Evolutionary conservation across 2,797 vertebrate species (phyloP).

Genomic region (Phrynocephalus forsythii): DNA sequence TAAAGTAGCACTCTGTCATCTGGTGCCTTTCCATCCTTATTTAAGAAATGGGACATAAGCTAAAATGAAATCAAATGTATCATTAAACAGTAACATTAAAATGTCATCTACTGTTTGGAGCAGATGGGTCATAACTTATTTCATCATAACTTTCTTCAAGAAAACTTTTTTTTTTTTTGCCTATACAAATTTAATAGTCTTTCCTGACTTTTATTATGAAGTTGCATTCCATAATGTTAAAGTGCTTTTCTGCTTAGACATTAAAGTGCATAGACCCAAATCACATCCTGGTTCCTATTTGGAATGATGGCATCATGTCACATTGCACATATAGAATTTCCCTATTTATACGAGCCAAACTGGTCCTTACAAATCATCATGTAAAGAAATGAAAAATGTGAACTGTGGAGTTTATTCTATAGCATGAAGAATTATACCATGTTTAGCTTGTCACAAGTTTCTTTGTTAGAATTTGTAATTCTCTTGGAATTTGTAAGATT

Average conservation of each 20-base stretch:
- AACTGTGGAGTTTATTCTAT: background rate
- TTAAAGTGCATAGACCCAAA: background rate
- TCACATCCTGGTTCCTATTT: background rate
- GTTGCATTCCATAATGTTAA: constrained; percentile 47
- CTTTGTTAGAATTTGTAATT: background rate
- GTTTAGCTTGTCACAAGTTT: background rate
- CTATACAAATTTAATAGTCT: constrained; percentile 47
- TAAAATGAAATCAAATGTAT: constrained; percentile 70
- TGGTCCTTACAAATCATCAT: background rate
- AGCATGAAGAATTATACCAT: background rate
- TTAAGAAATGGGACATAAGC: constrained; percentile 56
- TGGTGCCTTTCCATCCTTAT: constrained; percentile 55
- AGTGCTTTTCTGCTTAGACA: constrained; percentile 2
- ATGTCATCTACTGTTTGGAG: constrained; percentile 63
- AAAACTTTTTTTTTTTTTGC: constrained; percentile 44
- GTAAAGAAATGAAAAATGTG: background rate
- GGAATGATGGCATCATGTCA: background rate
- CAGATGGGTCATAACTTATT: constrained; percentile 68
- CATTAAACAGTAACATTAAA: constrained; percentile 73
- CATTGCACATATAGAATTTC: background rate
- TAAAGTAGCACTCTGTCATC: constrained; percentile 57
- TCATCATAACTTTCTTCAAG: constrained; percentile 57
- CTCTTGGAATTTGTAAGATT: background rate
- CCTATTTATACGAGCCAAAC: background rate
- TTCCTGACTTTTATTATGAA: constrained; percentile 39